Evolutionary conservation across 1,140 invertebrate species (phyloP), one percentile per base, ranked within the genome.

Genomic region (Drosophila paulistorum): DNA sequence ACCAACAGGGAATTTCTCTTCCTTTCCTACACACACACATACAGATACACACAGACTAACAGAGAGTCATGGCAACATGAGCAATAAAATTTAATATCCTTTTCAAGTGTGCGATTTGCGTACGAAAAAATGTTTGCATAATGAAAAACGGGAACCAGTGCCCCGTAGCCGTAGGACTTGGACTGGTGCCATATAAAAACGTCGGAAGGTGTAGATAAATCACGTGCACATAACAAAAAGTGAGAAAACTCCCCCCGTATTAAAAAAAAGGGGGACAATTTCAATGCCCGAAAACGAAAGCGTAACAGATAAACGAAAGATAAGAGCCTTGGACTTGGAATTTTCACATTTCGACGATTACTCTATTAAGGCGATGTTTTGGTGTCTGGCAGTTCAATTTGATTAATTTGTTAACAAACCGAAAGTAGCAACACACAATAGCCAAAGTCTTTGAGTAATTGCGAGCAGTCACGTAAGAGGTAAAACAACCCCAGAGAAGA

Each of bases 371-470:
- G 33, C 37, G 61, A 58, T 23, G 37, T 51, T 45, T 30, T 17
- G n/a, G 35, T 62, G 58, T 74, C 77, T 74, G 68, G 68, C 65
- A 2, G 74, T 90, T 90, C 85, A 81, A 80, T 90, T 90, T 90
- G 86, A 90, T 90, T 90, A 90, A 90, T 90, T 90, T 83, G 86
- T 90, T 90, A 85, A 85, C 81, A 86, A 90, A 90, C 85, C 76
- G 57, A 90, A 90, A 81, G 86, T 83, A 89, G 71, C 84, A 89
- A 87, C 79, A 85, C 30, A 30, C 30, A 30, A 30, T 68, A 78
- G 54, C 63, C 82, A 76, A 68, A 68, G 45, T 57, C 45, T 11
- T 69, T 89, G 85, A 90, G 78, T 90, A 90, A 90, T 90, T 90
- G 85, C 82, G 41, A 42, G 33, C 58, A 90, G 85, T 90, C 85